Evolutionary conservation across 2,888 invertebrate species (phyloP).

Genomic region (Galerucella nymphaeae): DNA sequence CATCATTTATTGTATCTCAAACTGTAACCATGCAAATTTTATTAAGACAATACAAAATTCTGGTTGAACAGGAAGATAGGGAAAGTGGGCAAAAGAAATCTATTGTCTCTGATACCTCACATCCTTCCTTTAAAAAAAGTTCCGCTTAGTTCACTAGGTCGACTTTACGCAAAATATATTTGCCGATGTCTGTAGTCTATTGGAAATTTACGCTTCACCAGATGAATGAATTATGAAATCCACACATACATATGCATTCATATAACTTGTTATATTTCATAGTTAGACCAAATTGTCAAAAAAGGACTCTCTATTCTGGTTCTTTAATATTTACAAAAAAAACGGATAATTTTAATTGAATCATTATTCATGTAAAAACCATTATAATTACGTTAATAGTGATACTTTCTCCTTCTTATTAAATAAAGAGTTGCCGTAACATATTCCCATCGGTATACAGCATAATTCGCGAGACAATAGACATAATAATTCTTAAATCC

Average conservation of each 20-base stretch:
- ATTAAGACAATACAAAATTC: conserved; percentile 15
- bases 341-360: not conserved
- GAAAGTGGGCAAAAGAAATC: conserved; percentile 37
- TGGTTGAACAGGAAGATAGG: conserved; percentile 37
- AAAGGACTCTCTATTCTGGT: too few relatives aligned
- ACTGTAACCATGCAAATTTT: conserved; percentile 28
- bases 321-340: too few relatives aligned
- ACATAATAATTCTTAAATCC: conserved; percentile 46
- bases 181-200: not conserved
- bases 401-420: conserved; percentile 7
- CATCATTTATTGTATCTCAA: conserved; percentile 15
- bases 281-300: too few relatives aligned
- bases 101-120: conserved; percentile 37
- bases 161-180: conserved; percentile 25
- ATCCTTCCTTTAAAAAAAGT: conserved; percentile 23
- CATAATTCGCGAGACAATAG: conserved; percentile 45
- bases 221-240: too few relatives aligned
- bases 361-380: not conserved
- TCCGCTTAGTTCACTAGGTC: conserved; percentile 16
- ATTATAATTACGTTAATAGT: not conserved
- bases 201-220: too few relatives aligned
- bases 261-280: too few relatives aligned
- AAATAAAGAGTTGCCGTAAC: conserved; percentile 12
- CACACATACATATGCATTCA: too few relatives aligned
- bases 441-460: conserved; percentile 30